Base-by-base conservation (phyloP, 2,888 invertebrate species). In the Athalia circularis region DNA sequence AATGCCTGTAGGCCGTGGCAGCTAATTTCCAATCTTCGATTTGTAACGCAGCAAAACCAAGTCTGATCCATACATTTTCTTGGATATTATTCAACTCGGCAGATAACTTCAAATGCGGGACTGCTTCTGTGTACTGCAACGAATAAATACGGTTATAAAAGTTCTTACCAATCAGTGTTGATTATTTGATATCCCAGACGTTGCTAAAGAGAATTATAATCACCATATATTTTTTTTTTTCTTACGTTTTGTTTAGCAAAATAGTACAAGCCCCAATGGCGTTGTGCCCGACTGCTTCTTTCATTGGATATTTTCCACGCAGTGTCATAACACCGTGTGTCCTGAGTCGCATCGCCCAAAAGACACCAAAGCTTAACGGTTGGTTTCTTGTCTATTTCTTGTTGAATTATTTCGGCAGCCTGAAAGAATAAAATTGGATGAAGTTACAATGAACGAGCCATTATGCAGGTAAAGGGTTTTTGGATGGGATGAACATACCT, bases 271-370 rank as follows among this genome's bases (percentile, higher is more conserved):
- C 97, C 99, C 95, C 99, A 96, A 86, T 97, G 96, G 45, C 96
- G 92, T 88, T 97, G 96, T 0, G 97, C 98, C 77, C 96, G 92
- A 72, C 96, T 95, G 90, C 96, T 97, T 76, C 93, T 94, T 78
- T 94, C 92, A 6, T 94, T 93, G 0, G 98, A 98, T 81, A 98
- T 92, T 85, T 96, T 94, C 98, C 99, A 99, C 0, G 99, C 99
- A 85, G 94, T 95, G 85, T 96, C 94, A 88, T 97, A 99, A 86
- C 94, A 95, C 13, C 92, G 92, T 0, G 94, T 91, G 85, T 98
- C 95, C 85, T 96, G 95, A 79, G 93, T 93, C 1, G 96, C 95
- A 90, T 98, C 98, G 4, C 98, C 98, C n/a, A 99, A 92, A 61
- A 97, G 92, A 89, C 99, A 99, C 92, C 96, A 96, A 43, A 99